Base-by-base conservation (phyloP, 2,888 invertebrate genomes). In the Chymomyza amoena region DNA sequence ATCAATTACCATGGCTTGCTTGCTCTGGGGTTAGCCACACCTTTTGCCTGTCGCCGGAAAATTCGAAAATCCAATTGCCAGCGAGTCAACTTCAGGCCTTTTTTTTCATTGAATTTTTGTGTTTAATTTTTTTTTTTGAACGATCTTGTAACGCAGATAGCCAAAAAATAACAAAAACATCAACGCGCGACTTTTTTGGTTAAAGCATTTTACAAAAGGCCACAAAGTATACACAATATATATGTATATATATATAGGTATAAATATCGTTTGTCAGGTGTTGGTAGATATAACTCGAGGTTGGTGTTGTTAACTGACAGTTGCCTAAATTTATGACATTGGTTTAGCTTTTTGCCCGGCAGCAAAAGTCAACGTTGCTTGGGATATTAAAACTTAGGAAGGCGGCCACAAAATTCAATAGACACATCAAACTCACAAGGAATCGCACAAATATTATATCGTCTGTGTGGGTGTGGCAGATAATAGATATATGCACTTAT, bases 141-240 rank as follows among this genome's bases (percentile, higher is more conserved):
- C 66, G 86, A 83, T 83, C 77, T 75, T 70, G 76, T 72, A 71
- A 68, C 78, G 70, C 62, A 71, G 86, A 83, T 83, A 83, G 79
- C 61, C 86, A 60, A 65, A 83, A 83, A 18, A 15, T 13, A 13
- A 45, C 10, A 45, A 45, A 45, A 45, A 45, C 39, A 36, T 25
- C 57, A 64, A 66, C 81, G 84, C 84, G 86, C 86, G 72, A 86
- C 78, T 70, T 76, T 83, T 83, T 83, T 77, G 84, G 86, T 86
- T 20, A 61, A 64, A 65, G 64, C 64, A 68, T 81, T 84, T 81
- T 74, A 51, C 52, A 70, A 70, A 73, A 59, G 68, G 51, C 45
- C 60, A 45, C 60, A 28, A 56, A 70, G 52, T 45, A 15, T 54
- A 63, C 36, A 59, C 25, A 61, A 54, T 52, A 57, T 56, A 56